These are phyloP conservation scores for Rhynchopsitta pachyrhyncha DNA, from an alignment of 2,113 vertebrate species.

Conservation along the genomic window DNA sequence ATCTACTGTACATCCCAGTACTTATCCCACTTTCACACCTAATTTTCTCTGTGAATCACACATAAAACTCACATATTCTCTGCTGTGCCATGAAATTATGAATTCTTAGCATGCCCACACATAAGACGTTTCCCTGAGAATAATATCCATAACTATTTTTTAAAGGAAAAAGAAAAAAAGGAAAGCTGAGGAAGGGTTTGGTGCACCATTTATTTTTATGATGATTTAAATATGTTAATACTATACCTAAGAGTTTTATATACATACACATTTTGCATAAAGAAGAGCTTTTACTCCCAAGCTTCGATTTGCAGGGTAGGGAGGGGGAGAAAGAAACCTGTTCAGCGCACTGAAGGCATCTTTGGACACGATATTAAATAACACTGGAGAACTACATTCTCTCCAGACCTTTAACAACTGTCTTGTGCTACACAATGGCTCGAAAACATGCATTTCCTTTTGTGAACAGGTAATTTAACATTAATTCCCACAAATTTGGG, in stretches of 20 bases:
- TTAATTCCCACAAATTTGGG: conserved; percentile 5
- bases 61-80: conserved; percentile 71
- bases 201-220: conserved; percentile 73
- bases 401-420: conserved; percentile 43
- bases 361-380: conserved; percentile 47
- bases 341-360: neutral
- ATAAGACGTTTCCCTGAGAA: conserved; percentile 55
- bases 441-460: neutral
- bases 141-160: conserved; percentile 63
- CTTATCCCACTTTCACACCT: conserved; percentile 67
- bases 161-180: neutral
- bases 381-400: conserved; percentile 14
- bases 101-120: conserved; percentile 68
- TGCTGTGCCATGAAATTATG: conserved; percentile 63
- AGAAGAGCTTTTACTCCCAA: conserved; percentile 36
- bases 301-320: neutral
- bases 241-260: conserved; percentile 61
- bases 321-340: neutral
- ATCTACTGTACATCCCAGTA: conserved; percentile 52
- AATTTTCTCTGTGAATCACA: conserved; percentile 72
- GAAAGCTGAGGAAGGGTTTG: conserved; percentile 36
- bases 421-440: neutral
- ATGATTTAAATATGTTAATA: conserved; percentile 72
- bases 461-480: conserved; percentile 17
- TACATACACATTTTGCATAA: conserved; percentile 55